Conservation (phyloP, 2,888 invertebrate genomes). For the Ceriagrion tenellum region DNA sequence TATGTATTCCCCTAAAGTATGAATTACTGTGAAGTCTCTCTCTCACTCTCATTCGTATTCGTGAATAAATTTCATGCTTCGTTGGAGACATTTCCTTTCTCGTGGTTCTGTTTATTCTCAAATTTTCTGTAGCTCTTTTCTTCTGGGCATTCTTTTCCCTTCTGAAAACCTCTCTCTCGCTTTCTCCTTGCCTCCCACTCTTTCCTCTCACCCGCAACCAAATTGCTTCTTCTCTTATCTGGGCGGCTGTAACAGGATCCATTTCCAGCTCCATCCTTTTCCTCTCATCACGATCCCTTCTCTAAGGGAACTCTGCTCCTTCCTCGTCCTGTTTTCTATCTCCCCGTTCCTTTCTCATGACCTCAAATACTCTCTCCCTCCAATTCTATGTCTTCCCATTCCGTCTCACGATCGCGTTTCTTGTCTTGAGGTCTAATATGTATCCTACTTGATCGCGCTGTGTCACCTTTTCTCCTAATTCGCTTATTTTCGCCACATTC, state of each 20-base stretch:
- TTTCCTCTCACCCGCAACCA: not conserved
- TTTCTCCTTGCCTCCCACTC: not conserved
- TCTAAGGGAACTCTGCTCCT: not conserved
- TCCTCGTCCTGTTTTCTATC: not conserved
- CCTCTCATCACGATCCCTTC: not conserved
- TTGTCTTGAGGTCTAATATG: too few relatives aligned
- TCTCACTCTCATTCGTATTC: not conserved
- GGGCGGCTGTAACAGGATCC: constrained; percentile 7
- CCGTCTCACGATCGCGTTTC: too few relatives aligned
- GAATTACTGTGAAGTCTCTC: not conserved
- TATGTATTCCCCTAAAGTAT: not conserved
- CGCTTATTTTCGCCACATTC: too few relatives aligned
- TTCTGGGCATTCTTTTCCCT: not conserved
- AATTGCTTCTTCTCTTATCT: constrained; percentile 55
- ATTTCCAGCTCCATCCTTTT: not conserved
- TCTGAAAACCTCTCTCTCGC: not conserved
- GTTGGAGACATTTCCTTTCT: not conserved
- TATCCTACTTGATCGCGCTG: too few relatives aligned
- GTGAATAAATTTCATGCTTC: not conserved
- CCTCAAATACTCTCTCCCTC: not conserved
- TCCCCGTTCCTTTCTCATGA: too few relatives aligned
- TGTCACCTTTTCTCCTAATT: too few relatives aligned
- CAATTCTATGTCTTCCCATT: not conserved
- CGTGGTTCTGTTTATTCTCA: not conserved
- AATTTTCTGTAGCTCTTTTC: constrained; percentile 22